These are phyloP conservation scores for Leptinotarsa defecta DNA, from an alignment of 1,140 invertebrate genomes.

Conservation along the genomic window DNA sequence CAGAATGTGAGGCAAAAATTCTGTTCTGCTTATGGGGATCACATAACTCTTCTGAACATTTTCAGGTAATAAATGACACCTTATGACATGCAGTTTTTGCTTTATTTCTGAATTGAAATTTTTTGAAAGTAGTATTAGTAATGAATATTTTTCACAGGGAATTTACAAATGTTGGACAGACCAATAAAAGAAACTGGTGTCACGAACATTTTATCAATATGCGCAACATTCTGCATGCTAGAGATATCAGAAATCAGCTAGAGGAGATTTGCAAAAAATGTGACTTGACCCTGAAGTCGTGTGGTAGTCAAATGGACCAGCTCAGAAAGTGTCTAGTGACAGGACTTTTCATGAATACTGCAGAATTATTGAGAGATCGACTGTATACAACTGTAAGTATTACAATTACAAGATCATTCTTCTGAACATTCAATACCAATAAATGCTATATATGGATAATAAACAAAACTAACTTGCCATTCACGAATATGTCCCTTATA, in stretches of 20 bases:
- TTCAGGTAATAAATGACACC: constrained; percentile 60
- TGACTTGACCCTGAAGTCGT: constrained; percentile 67
- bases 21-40: constrained; percentile 85
- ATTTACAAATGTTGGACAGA: constrained; percentile 73
- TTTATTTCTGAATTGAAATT: no score
- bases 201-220: constrained; percentile 87
- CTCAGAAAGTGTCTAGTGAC: constrained; percentile 79
- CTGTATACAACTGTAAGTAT: constrained; percentile 72
- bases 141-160: constrained; percentile 49
- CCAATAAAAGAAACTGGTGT: constrained; percentile 83
- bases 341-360: constrained; percentile 88
- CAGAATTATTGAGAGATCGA: constrained; percentile 79
- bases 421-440: no score
- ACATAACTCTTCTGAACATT: constrained; percentile 89
- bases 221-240: constrained; percentile 82
- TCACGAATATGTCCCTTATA: no score
- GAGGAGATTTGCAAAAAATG: constrained; percentile 73
- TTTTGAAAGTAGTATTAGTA: no score
- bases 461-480: no score
- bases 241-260: constrained; percentile 83
- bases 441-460: no score
- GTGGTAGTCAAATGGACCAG: constrained; percentile 73
- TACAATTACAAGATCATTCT: no score
- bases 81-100: no score
- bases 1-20: constrained; percentile 78